Base-by-base conservation (phyloP, 2,888 invertebrate species). In the Ypsolopha scabrella region DNA sequence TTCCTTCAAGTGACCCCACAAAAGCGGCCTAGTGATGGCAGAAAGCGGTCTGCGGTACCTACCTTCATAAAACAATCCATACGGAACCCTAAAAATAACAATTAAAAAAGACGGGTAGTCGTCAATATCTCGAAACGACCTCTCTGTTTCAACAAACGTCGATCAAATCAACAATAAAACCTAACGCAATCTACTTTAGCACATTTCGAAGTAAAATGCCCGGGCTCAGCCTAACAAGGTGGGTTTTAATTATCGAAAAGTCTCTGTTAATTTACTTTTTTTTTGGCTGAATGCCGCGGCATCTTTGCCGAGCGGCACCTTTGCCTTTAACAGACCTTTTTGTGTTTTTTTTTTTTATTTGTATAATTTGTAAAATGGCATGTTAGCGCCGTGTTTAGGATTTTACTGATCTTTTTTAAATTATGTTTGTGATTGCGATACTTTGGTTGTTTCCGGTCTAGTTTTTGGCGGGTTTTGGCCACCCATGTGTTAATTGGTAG, bases 121-220 rank as follows among this genome's bases (percentile, higher is more conserved):
- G 24, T 24, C 46, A 46, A 46, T 33, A 46, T 9, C n/a, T 43
- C 43, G 43, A 11, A 43, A 43, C 13, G 14, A 14, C 14, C 43
- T 10, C 46, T 10, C 35, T 6, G 34, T 46, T 38, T 35, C 47
- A 24, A 41, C 41, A 43, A 46, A 55, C 62, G 59, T 70, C 68
- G 69, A 75, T 80, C 74, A 80, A 81, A 81, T 77, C 79, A 81
- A 78, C 75, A 67, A 77, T 79, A 80, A 80, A 80, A 78, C 59
- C 56, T 60, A 68, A 78, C 56, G 66, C 68, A 70, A 76, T 79
- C 74, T 70, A 66, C 65, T 58, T 67, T 63, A 64, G 70, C 75
- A 75, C 72, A 68, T 70, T 73, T 71, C 58, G 56, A 60, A 58
- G 55, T 60, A 75, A 75, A 78, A 76, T 68, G 70, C 64, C 64